phyloP scores from a whole-genome alignment of 2,113 vertebrate species.

The Aythya baeri region DNA sequence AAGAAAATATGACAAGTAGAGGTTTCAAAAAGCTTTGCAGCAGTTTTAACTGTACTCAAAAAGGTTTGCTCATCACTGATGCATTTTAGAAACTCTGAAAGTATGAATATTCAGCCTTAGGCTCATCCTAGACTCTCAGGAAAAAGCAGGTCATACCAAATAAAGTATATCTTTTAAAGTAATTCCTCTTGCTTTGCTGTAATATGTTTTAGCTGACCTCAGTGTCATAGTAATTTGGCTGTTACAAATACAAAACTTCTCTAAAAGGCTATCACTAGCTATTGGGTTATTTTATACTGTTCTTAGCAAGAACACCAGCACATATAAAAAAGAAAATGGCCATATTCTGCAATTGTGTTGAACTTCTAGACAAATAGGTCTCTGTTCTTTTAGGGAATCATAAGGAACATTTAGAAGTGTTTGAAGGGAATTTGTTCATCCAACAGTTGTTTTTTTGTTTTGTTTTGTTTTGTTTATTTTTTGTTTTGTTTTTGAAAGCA shows the following conservation, averaged over 20 bases:
- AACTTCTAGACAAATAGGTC: background rate
- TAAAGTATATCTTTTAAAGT: background rate
- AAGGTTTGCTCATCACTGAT: background rate
- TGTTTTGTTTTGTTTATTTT: background rate
- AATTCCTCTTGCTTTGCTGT: background rate
- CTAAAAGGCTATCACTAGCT: background rate
- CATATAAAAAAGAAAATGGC: background rate
- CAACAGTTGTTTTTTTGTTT: background rate
- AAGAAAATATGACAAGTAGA: background rate
- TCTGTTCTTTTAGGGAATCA: background rate
- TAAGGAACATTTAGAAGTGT: background rate
- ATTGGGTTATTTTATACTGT: background rate
- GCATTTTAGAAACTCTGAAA: background rate
- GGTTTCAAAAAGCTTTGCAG: background rate
- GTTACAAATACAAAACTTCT: background rate
- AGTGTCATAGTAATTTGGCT: background rate
- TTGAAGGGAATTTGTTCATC: background rate
- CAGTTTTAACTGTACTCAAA: background rate
- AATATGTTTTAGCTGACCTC: background rate
- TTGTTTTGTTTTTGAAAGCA: background rate
- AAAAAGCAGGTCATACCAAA: background rate
- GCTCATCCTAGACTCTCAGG: background rate
- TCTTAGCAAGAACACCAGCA: background rate
- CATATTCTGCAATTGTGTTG: background rate
- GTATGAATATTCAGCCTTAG: background rate